Conservation (phyloP, 2,113 vertebrate species). For the Chaenocephalus aceratus region DNA sequence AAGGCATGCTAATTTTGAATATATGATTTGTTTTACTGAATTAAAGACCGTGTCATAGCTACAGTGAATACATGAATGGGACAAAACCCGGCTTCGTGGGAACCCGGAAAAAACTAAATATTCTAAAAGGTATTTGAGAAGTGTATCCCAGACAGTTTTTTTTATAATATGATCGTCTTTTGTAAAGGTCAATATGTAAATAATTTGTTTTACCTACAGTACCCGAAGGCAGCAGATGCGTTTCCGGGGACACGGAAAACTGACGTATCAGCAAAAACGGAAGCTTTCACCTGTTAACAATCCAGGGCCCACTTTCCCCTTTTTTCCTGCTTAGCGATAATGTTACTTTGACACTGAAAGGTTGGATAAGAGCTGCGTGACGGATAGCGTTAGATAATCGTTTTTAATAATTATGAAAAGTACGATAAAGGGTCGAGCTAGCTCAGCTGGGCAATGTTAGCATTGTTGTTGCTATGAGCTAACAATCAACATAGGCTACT, state of each 20-base stretch:
- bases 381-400: background rate
- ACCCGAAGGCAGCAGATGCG: slow-evolving; percentile 21
- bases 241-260: background rate
- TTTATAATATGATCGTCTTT: background rate
- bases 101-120: no score
- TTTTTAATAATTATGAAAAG: background rate
- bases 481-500: background rate
- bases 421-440: background rate
- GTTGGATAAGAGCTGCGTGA: background rate
- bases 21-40: background rate
- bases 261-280: background rate
- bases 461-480: slow-evolving; percentile 10
- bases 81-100: background rate
- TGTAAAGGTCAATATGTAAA: background rate
- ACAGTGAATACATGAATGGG: background rate
- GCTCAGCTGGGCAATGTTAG: slow-evolving; percentile 5
- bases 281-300: slow-evolving; percentile 30
- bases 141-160: background rate
- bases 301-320: background rate
- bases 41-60: background rate
- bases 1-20: background rate
- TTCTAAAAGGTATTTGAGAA: no score
- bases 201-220: accelerated
- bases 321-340: background rate
- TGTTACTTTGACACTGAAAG: background rate